A percentile compares a stretch with the other conserved stretches of the same genome.
phyloP scores from a whole-genome alignment of 2,113 vertebrate species.

The Ciconia maguari region DNA sequence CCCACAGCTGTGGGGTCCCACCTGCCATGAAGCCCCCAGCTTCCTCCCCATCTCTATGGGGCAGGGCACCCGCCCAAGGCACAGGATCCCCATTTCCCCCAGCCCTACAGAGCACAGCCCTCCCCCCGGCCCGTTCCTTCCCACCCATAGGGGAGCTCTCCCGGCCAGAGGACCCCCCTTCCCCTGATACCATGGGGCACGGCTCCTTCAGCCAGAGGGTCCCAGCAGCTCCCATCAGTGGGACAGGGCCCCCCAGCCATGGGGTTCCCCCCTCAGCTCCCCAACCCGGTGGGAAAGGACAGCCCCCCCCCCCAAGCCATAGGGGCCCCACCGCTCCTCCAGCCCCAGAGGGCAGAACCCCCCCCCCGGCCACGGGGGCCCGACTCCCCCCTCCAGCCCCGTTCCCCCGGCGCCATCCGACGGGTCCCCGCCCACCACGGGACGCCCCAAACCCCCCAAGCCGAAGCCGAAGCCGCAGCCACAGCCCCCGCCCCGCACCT shows the following conservation, averaged over 20 bases:
- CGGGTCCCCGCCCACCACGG: too few species aligned
- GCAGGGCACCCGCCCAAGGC: accelerated
- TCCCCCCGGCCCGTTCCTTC: accelerated
- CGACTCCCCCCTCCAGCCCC: neutral
- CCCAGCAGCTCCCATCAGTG: neutral
- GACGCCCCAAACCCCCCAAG: too few species aligned
- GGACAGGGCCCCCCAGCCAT: too few species aligned
- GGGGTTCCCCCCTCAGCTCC: accelerated
- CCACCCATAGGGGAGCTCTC: neutral
- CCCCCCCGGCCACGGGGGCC: neutral
- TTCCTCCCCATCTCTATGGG: accelerated
- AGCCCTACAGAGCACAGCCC: neutral
- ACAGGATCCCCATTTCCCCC: too few species aligned
- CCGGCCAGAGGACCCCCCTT: neutral
- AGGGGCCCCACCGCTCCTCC: too few species aligned
- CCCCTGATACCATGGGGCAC: too few species aligned
- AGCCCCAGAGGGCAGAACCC: neutral
- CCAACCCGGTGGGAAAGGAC: too few species aligned
- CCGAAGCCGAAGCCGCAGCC: too few species aligned
- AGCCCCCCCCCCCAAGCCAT: too few species aligned
- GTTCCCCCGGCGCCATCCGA: too few species aligned
- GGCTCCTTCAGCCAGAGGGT: neutral
- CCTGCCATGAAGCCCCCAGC: accelerated
- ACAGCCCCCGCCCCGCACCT: neutral
- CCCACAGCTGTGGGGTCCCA: neutral